Base-by-base conservation (phyloP, 2,888 invertebrate genomes). In the Petrolisthes cinctipes region DNA sequence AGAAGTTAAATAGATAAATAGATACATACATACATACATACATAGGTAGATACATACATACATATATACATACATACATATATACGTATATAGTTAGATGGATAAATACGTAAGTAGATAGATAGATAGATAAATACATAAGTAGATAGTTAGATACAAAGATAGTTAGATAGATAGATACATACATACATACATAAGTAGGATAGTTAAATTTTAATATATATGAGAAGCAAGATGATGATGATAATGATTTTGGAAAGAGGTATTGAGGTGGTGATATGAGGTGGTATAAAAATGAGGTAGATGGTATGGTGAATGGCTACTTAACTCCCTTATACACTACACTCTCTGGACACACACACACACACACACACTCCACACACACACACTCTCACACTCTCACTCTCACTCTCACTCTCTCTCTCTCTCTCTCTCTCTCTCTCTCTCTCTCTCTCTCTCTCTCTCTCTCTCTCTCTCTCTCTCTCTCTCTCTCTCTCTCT, bases 401-500 rank as follows among this genome's bases (percentile, higher is more conserved):
- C 61, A 23, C 37, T 37, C 23, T 57, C 82, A 5, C 54, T 73
- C 68, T 68, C 81, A n/a, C 57, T 75, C 17, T 4, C 23, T 6
- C 20, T 6, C 23, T 20, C 66, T 82, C 20, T 37, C 37, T 37
- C 61, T n/a, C 82, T n/a, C 54, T 81, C 53, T 68, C 76, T 71
- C 81, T 82, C 56, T 75, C 78, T 83, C 85, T 84, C 51, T 82
- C 82, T 4, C n/a, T 51, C 53, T 71, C 54, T 14, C 73, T 5
- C 14, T 73, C 23, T 53, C 14, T 56, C 23, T 73, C 37, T 20
- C 73, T 73, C 78, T 53, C 75, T 53, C 71, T 68, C 37, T 54
- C 83, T 57, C 82, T 82, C 61, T 61, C 82, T 82, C 82, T 82
- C 51, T 68, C 66, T 61, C 66, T 82, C 82, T 71, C 82, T 82